These are phyloP conservation scores for Actinostola sp. DNA, from an alignment of 92 coral and sea anemone species.

Conservation along the genomic window DNA sequence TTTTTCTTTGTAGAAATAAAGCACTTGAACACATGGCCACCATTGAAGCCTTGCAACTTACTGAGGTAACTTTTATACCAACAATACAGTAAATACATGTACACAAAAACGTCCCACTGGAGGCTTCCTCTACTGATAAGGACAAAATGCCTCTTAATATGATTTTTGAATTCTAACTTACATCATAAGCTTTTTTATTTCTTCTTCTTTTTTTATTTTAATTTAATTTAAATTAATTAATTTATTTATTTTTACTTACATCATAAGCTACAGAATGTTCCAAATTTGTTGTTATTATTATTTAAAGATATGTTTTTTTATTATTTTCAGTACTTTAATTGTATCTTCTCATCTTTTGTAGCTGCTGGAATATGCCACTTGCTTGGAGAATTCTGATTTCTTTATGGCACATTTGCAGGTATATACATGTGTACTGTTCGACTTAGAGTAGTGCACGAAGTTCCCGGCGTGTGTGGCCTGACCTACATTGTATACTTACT, in stretches of 20 bases:
- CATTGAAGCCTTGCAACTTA: slow-evolving; percentile 36
- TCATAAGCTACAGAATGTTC: no score
- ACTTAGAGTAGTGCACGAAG: no score
- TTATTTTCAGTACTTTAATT: not conserved
- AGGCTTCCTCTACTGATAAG: no score
- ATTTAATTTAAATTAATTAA: no score
- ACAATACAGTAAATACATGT: not conserved
- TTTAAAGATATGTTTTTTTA: not conserved
- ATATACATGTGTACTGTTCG: slow-evolving; percentile 37
- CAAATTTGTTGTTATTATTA: not conserved
- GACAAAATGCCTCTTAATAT: no score
- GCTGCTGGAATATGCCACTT: slow-evolving; percentile 83
- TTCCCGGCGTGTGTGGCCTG: no score
- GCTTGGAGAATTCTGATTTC: slow-evolving; percentile 65
- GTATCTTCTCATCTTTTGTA: slow-evolving; percentile 5
- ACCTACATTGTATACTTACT: no score
- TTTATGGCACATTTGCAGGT: slow-evolving; percentile 79
- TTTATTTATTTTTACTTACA: no score
- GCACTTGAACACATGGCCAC: slow-evolving; percentile 9
- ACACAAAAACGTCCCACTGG: not conserved
- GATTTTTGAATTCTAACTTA: no score
- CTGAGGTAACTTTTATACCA: slow-evolving; percentile 29
- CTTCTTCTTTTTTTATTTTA: no score
- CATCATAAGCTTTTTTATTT: no score
- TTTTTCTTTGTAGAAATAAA: slow-evolving; percentile 18